Conservation (phyloP, 2,888 invertebrate genomes). For the Eristalis arbustorum region DNA sequence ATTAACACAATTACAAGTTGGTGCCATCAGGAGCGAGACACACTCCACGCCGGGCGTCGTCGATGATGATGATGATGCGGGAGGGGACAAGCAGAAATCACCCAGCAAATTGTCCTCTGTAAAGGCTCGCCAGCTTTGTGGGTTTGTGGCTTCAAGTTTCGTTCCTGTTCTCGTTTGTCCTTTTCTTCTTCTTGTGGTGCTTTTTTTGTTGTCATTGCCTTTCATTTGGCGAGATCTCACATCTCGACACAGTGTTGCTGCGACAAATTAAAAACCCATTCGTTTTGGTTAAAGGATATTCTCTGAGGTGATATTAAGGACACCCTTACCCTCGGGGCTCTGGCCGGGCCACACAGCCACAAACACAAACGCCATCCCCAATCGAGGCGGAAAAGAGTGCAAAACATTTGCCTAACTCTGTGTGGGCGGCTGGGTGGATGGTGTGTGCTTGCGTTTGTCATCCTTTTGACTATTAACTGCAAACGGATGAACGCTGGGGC, state of each 20-base stretch:
- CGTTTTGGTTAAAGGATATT: slow-evolving; percentile 77
- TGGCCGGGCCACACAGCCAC: background rate
- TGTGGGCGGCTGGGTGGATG: too few relatives aligned
- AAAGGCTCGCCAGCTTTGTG: slow-evolving; percentile 22
- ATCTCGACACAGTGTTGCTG: slow-evolving; percentile 68
- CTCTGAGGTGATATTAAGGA: slow-evolving; percentile 74
- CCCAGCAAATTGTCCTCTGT: background rate
- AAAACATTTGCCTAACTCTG: background rate
- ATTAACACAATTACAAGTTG: slow-evolving; percentile 57
- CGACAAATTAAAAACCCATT: slow-evolving; percentile 80
- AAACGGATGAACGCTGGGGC: slow-evolving; percentile 42
- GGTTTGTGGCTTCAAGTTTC: slow-evolving; percentile 15
- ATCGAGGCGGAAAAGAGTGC: slow-evolving; percentile 23
- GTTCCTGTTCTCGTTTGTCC: background rate
- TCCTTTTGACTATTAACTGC: slow-evolving; percentile 35
- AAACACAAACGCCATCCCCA: slow-evolving; percentile 4
- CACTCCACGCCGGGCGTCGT: background rate
- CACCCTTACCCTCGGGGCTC: slow-evolving; percentile 40
- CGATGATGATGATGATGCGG: too few relatives aligned
- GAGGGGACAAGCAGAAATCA: slow-evolving; percentile 7
- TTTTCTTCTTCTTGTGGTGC: background rate
- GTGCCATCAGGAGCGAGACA: slow-evolving; percentile 10
- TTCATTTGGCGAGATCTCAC: slow-evolving; percentile 35
- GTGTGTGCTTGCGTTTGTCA: slow-evolving; percentile 17
- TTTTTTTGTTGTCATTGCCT: background rate